phyloP scores from a whole-genome alignment of 2,113 vertebrate genomes.

The Prionailurus bengalensis region DNA sequence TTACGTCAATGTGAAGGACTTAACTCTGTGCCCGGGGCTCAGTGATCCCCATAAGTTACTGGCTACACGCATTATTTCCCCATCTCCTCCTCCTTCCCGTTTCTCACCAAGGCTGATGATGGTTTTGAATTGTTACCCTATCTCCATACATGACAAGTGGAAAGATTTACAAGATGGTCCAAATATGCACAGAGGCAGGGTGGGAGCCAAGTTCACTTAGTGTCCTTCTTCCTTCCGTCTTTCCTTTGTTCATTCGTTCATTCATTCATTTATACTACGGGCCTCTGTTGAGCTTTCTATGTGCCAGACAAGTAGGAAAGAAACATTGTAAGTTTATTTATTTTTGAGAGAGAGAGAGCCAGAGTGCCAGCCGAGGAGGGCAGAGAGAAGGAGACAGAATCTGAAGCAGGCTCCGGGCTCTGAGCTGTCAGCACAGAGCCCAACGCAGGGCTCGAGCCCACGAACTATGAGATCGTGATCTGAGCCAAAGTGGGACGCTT shows the following conservation, averaged over 20 bases:
- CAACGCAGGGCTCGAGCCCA: no score
- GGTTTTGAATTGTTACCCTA: not conserved
- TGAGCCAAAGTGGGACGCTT: no score
- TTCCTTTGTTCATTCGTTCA: not conserved
- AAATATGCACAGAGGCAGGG: not conserved
- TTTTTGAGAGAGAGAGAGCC: no score
- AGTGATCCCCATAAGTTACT: no score
- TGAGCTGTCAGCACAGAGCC: no score
- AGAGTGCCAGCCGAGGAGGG: no score
- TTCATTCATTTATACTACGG: not conserved
- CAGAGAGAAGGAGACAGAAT: no score
- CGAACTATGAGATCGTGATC: no score
- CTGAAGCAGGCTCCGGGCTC: no score
- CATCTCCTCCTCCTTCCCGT: no score
- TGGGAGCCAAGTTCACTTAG: not conserved
- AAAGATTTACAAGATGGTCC: not conserved
- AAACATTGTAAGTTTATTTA: no score
- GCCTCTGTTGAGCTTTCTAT: not conserved
- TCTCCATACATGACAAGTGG: not conserved
- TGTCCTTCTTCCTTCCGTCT: not conserved
- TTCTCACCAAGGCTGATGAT: not conserved
- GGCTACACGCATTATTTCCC: rapidly evolving
- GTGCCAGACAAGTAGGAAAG: not conserved
- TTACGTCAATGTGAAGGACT: rapidly evolving
- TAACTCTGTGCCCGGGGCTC: rapidly evolving